Base-by-base conservation (phyloP, 1,140 invertebrate genomes). In the Diachasmimorpha longicaudata region DNA sequence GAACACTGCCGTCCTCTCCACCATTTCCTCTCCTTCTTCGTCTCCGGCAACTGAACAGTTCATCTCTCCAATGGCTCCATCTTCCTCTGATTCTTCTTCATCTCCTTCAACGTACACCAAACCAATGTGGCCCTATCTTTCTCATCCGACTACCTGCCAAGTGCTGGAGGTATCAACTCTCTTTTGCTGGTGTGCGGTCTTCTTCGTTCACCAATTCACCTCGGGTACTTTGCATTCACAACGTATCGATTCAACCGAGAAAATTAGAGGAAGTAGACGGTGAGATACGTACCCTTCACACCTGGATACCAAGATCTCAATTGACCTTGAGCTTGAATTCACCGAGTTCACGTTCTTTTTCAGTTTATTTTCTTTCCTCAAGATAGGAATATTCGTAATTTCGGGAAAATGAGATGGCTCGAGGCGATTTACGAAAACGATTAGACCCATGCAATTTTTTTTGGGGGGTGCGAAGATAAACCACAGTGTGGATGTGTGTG, bases 141-240 rank as follows among this genome's bases (percentile, higher is more conserved):
- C 75, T 78, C 44, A 46, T 76, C 70, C 76, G 74, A 74, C 74
- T 77, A 76, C 76, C 78, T 79, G 73, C 73, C 70, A 78, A 74
- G 69, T 75, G 74, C 52, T 19, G 36, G 37, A n/a, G 23, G 21
- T 72, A 67, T 42, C 23, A n/a, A 36, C 66, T 46, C 42, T 42
- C 39, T 67, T 70, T 68, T 69, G 52, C 16, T 66, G 42, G 42
- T 46, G 72, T 52, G 70, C 37, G 52, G 74, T 63, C 66, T 48
- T 58, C 58, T 48, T 74, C 77, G 80, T 80, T 80, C 69, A 75
- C 78, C 75, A 77, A 77, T 81, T 77, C 80, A 79, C 78, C 73
- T 46, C 75, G 11, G 75, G 66, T 80, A 78, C 79, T 83, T 83
- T 83, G 82, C 82, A 84, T 84, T 82, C 80, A 77, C 67, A 69